Conservation (phyloP, 2,888 invertebrate species). For the Phortica magna region DNA sequence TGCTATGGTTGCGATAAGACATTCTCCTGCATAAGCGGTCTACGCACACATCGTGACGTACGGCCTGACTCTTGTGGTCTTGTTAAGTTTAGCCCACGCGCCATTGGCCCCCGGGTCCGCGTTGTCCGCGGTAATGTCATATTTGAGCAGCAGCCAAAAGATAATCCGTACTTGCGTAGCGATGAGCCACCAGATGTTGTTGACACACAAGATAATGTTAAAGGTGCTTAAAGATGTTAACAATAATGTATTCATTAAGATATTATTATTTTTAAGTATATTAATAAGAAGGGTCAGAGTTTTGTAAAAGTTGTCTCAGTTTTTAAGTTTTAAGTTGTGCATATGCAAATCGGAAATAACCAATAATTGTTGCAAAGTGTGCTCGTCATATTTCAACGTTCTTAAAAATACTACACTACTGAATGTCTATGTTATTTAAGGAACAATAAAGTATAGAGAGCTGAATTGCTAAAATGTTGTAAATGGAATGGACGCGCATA, state of each 20-base stretch:
- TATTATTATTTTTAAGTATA: not conserved
- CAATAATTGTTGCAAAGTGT: too few species aligned
- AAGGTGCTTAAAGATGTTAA: too few species aligned
- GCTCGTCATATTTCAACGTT: too few species aligned
- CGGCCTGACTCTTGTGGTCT: slow-evolving; percentile 73
- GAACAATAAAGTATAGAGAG: not conserved
- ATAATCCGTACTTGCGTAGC: slow-evolving; percentile 71
- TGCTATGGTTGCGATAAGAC: slow-evolving; percentile 73
- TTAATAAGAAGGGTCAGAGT: not conserved
- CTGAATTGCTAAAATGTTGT: too few species aligned
- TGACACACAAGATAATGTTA: slow-evolving; percentile 27
- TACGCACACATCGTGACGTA: slow-evolving; percentile 71
- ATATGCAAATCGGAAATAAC: too few species aligned
- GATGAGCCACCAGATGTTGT: slow-evolving; percentile 60
- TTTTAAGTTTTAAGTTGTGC: too few species aligned
- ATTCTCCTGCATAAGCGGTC: slow-evolving; percentile 74
- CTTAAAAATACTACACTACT: not conserved
- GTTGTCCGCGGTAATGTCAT: slow-evolving; percentile 73
- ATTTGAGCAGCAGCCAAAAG: slow-evolving; percentile 73
- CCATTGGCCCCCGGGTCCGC: slow-evolving; percentile 74
- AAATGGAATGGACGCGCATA: too few species aligned
- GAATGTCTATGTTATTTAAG: not conserved
- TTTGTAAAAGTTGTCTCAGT: not conserved
- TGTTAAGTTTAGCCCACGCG: slow-evolving; percentile 73
- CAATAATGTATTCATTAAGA: too few species aligned